These are phyloP conservation scores for Limnephilus lunatus DNA, from an alignment of 2,888 invertebrate species.

Conservation along the genomic window DNA sequence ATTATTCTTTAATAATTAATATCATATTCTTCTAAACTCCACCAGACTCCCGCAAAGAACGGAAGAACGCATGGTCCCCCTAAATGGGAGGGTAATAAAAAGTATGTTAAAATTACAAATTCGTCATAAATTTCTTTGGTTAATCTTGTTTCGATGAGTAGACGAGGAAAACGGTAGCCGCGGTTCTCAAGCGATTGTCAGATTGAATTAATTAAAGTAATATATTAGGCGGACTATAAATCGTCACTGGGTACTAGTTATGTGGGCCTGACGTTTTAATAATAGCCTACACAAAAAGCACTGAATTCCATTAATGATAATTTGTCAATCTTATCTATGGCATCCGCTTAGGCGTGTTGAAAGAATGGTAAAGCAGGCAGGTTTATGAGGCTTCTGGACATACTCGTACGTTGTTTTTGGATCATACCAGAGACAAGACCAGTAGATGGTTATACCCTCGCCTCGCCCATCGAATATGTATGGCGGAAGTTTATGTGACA, in stretches of 20 bases:
- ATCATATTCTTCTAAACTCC: background rate
- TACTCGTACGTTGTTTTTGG: background rate
- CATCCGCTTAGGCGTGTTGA: slow-evolving; percentile 4
- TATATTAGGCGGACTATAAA: slow-evolving; percentile 20
- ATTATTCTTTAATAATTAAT: background rate
- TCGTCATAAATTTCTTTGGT: slow-evolving; percentile 54
- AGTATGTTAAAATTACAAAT: slow-evolving; percentile 51
- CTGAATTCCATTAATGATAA: background rate
- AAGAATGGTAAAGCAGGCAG: background rate
- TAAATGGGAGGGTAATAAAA: slow-evolving; percentile 24
- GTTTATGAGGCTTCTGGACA: background rate
- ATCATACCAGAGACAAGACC: background rate
- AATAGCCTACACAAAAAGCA: background rate
- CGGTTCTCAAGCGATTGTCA: slow-evolving; percentile 39
- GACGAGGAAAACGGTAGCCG: slow-evolving; percentile 57
- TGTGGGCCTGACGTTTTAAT: slow-evolving; percentile 30
- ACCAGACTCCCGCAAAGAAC: background rate
- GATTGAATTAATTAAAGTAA: slow-evolving; percentile 45
- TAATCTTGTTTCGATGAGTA: slow-evolving; percentile 50
- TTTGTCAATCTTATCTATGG: slow-evolving; percentile 37
- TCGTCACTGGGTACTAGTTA: slow-evolving; percentile 2
- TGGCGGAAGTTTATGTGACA: background rate
- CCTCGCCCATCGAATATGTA: background rate
- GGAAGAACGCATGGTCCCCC: slow-evolving; percentile 21
- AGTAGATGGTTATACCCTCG: background rate